phyloP scores from a whole-genome alignment of 1,140 invertebrate genomes.

The Ceratitis capitata region DNA sequence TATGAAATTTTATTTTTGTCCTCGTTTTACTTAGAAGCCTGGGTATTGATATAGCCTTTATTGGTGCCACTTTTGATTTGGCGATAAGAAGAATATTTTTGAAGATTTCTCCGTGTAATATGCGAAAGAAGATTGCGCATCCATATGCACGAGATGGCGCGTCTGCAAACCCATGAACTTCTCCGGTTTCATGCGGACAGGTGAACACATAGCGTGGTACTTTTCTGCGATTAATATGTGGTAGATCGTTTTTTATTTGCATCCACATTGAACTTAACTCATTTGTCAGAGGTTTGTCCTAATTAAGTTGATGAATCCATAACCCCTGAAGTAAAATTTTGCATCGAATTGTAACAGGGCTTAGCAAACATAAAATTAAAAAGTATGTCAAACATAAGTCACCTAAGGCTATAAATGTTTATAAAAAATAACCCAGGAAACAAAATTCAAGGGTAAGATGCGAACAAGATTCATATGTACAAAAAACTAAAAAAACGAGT shows the following conservation, averaged over 20 bases:
- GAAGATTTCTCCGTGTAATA: not conserved
- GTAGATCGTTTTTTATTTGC: not conserved
- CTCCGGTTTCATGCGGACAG: not conserved
- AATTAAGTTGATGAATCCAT: not conserved
- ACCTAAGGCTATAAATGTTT: too few relatives aligned
- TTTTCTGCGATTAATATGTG: not conserved
- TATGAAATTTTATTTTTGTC: too few relatives aligned
- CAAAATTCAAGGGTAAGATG: slow-evolving; percentile 11
- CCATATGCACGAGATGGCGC: slow-evolving; percentile 41
- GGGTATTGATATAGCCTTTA: slow-evolving; percentile 19
- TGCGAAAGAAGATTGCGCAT: slow-evolving; percentile 43
- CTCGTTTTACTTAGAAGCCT: not conserved
- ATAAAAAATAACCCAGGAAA: too few relatives aligned
- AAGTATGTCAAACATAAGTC: too few relatives aligned
- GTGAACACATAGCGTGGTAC: slow-evolving; percentile 21
- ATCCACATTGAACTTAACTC: not conserved
- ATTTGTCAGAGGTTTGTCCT: slow-evolving; percentile 18
- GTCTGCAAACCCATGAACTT: slow-evolving; percentile 42
- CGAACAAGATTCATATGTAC: slow-evolving; percentile 3
- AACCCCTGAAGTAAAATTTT: slow-evolving; percentile 37
- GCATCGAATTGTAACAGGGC: slow-evolving; percentile 12
- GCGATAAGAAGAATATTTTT: slow-evolving; percentile 22
- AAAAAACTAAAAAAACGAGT: too few relatives aligned
- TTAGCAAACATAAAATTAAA: slow-evolving; percentile 31
- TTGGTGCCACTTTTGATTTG: slow-evolving; percentile 41